Conservation (phyloP, 2,113 vertebrate genomes). For the Lophius piscatorius region DNA sequence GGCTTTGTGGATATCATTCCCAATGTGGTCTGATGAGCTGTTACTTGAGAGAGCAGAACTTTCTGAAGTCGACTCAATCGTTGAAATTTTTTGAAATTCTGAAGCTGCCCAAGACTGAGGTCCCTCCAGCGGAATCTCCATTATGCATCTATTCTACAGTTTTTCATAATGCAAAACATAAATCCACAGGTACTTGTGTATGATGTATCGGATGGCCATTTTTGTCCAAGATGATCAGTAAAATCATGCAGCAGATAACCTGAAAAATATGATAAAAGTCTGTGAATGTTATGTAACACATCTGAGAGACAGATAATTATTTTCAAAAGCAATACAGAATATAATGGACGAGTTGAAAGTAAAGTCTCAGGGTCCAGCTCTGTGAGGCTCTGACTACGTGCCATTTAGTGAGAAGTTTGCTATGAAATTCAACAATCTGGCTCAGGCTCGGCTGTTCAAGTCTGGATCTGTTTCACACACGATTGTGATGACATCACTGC, state of each 20-base stretch:
- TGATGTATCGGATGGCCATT: constrained; percentile 58
- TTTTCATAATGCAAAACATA: constrained; percentile 69
- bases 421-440: constrained; percentile 76
- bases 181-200: constrained; percentile 66
- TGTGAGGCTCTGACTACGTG: constrained; percentile 10
- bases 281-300: constrained; percentile 13
- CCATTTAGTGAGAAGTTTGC: constrained; percentile 22
- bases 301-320: not conserved
- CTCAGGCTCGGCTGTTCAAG: constrained; percentile 72
- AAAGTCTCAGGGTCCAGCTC: no score
- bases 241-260: constrained; percentile 33
- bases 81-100: constrained; percentile 35
- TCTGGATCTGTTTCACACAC: constrained; percentile 81
- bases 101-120: constrained; percentile 34
- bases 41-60: constrained; percentile 21
- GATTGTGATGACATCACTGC: constrained; percentile 75
- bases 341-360: no score
- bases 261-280: constrained; percentile 47
- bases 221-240: constrained; percentile 40
- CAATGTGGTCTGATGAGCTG: constrained; percentile 21
- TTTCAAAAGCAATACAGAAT: no score
- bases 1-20: constrained; percentile 5
- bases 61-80: constrained; percentile 11
- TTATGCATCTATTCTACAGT: constrained; percentile 67
- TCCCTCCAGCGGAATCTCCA: constrained; percentile 78